Base-by-base conservation (phyloP, 1,140 invertebrate species). In the Tenebrio molitor region DNA sequence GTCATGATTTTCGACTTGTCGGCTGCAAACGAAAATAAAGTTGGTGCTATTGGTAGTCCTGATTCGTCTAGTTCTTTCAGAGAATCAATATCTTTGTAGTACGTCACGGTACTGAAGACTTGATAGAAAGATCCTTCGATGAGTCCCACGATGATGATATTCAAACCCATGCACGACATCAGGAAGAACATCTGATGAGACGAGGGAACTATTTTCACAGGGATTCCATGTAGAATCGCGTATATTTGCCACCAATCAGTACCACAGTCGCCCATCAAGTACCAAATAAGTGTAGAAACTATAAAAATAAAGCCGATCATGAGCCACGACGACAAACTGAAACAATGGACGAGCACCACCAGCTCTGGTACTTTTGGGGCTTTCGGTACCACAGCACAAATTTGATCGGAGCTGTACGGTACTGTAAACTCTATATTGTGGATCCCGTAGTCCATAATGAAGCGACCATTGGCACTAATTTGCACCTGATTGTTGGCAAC, bases 331-430 rank as follows among this genome's bases (percentile, higher is more conserved):
- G 50, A 29, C 8, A 34, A 10, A 15, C n/a, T 44, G 41, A 85
- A 84, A 41, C 82, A 76, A 12, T 79, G 42, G 75, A 82, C 83
- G 3, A 84, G 79, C 3, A 77, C 73, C 12, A 83, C 46, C 79
- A 83, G 84, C 34, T 83, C 73, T 1, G 83, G 84, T 71, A 85
- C 81, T 15, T 76, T 76, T 7, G 46, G 6, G 2, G 84, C 76
- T 73, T 84, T 83, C 0, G 83, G 83, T 1, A 82, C 82, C 1
- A 84, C 53, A 2, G 85, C 70, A 76, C 84, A 85, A 4, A 58
- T 58, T 12, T 58, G 21, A 8, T 58, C 50, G 5, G 19, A 25
- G 6, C 23, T 23, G 12, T 33, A 58, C 2, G 50, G 50, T 58
- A 58, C 50, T 3, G 81, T 81, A 44, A 83, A 85, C n/a, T 82